phyloP scores from a whole-genome alignment of 2,113 vertebrate genomes.

The Macquaria australasica region DNA sequence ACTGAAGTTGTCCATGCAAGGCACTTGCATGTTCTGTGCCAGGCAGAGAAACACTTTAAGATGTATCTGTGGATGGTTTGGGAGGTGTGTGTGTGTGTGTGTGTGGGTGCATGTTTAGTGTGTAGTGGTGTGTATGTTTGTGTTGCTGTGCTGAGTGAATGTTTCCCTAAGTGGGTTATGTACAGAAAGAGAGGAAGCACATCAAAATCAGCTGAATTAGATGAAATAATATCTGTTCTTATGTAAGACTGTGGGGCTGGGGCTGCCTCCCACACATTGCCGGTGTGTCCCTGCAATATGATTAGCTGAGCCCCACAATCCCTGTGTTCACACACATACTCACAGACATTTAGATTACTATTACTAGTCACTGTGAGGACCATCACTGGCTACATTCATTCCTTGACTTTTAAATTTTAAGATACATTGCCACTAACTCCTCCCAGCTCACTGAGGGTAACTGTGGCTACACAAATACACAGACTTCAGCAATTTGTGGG shows the following conservation, averaged over 20 bases:
- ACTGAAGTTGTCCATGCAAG: not conserved
- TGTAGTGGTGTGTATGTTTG: not conserved
- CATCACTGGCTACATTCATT: not conserved
- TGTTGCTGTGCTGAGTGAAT: slow-evolving; percentile 35
- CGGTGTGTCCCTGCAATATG: slow-evolving; percentile 56
- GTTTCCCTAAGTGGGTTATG: slow-evolving; percentile 62
- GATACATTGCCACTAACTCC: not conserved
- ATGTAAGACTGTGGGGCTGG: slow-evolving; percentile 77
- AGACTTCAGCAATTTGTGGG: too few relatives aligned
- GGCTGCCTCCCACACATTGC: slow-evolving; percentile 65
- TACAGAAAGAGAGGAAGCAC: slow-evolving; percentile 47
- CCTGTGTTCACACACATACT: not conserved
- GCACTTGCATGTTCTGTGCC: slow-evolving; percentile 7
- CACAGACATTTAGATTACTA: slow-evolving; percentile 3
- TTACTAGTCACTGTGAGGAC: not conserved
- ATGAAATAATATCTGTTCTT: slow-evolving; percentile 61
- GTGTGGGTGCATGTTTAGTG: not conserved
- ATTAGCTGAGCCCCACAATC: slow-evolving; percentile 47
- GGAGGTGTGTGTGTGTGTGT: not conserved
- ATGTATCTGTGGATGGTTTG: slow-evolving; percentile 5
- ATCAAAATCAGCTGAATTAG: slow-evolving; percentile 62
- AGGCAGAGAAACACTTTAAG: slow-evolving; percentile 19
- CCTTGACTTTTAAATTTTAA: not conserved
- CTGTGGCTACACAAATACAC: not conserved
- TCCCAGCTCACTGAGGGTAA: not conserved